Base-by-base conservation (phyloP, 2,113 vertebrate species). In the Channa maculata region DNA sequence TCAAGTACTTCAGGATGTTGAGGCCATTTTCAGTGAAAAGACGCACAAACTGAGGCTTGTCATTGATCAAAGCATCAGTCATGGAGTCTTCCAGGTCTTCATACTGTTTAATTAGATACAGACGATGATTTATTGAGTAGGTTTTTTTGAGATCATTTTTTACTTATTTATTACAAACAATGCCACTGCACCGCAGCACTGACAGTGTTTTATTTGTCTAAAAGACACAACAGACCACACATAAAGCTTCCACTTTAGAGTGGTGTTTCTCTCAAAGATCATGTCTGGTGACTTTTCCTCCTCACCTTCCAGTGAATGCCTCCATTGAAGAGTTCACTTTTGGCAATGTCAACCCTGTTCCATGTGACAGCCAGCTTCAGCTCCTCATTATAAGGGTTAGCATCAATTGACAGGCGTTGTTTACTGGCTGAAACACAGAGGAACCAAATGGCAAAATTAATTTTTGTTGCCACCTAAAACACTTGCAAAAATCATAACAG, bases 311-410 rank as follows among this genome's bases (percentile, higher is more conserved):
- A 98, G 0, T 94, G 90, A 53, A 97, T 95, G 84, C 95, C 93
- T 15, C 96, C 96, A 52, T 95, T 95, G 83, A 98, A 97, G 48
- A 98, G 95, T 88, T 97, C 95, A n/a, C 94, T 97, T 84, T 95
- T 96, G 53, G 96, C 96, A 9, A 98, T 96, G 86, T 97, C 96
- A 53, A 96, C 96, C 3, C 96, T 94, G 92, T 97, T 96, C 96
- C 96, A 98, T 2, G 96, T 94, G 62, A 98, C 96, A 0, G 96
- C 96, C 12, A 98, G 79, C 43, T 93, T 97, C 84, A 97, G 86
- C 80, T 98, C 96, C 39, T 98, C 96, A 13, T 88, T 92, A 86
- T 96, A 95, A 4, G 93, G 94, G 8, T 86, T 93, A 39, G 89
- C 90, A 8, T 94, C 84, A 0, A 8, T 34, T 5, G 94, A 89